A percentile compares a stretch with the other conserved stretches of the same genome.
Evolutionary conservation across 2,797 vertebrate genomes (phyloP).

Genomic region (Cynopterus sphinx): DNA sequence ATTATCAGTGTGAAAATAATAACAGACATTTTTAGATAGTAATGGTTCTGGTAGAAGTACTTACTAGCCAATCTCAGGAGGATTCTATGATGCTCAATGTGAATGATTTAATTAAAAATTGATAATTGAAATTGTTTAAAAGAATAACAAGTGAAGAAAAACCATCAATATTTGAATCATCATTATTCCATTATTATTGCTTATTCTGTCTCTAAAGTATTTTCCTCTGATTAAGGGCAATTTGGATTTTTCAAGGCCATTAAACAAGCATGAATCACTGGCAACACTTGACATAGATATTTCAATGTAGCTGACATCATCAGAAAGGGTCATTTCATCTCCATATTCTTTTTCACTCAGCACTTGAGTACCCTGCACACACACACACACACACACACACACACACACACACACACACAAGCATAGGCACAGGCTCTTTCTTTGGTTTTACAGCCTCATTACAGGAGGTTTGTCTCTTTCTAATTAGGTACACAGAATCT

Average conservation of each 20-base stretch:
- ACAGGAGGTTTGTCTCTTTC: constrained; percentile 78
- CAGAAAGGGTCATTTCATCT: neutral
- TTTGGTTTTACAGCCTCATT: constrained; percentile 37
- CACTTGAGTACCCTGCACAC: neutral
- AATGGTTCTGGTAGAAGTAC: neutral
- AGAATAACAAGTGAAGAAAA: neutral
- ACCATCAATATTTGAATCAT: neutral
- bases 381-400: neutral
- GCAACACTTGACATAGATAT: neutral
- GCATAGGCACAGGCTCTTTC: neutral
- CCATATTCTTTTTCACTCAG: neutral
- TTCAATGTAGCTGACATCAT: neutral
- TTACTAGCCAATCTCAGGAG: neutral
- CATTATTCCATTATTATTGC: neutral
- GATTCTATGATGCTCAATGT: neutral
- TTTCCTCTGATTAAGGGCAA: constrained; percentile 26
- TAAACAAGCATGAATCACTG: constrained; percentile 29
- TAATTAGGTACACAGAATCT: constrained; percentile 85
- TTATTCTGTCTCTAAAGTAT: constrained; percentile 11
- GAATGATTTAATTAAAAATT: neutral
- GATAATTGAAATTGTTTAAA: neutral
- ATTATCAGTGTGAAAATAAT: neutral
- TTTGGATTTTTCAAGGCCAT: constrained; percentile 52
- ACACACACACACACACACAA: neutral
- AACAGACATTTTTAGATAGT: neutral